These are phyloP conservation scores for Elymnias hypermnestra DNA, from an alignment of 1,140 invertebrate genomes.

Conservation along the genomic window DNA sequence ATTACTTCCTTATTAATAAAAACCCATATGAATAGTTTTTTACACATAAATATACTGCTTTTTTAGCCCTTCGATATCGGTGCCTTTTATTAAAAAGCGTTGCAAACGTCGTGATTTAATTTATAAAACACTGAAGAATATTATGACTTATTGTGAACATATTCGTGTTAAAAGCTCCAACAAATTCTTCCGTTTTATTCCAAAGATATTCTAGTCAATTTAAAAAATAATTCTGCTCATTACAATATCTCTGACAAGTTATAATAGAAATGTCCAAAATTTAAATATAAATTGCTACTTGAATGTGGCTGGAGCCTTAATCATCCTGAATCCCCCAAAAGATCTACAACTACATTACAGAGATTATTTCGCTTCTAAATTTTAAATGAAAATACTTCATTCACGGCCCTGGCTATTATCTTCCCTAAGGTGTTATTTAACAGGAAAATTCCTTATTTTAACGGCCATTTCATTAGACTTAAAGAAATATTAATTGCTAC, in stretches of 20 bases:
- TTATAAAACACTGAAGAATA: too few species aligned
- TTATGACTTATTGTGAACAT: too few species aligned
- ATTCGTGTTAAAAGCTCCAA: too few species aligned
- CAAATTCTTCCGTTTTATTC: too few species aligned
- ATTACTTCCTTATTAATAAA: too few species aligned
- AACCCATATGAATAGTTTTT: too few species aligned
- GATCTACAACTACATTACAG: background rate
- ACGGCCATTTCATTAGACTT: background rate
- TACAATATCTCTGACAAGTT: background rate
- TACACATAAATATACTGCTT: too few species aligned
- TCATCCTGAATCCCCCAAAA: background rate
- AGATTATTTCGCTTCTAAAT: conserved; percentile 11
- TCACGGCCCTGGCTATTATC: conserved; percentile 14
- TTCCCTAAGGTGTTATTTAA: conserved; percentile 2
- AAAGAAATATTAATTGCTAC: conserved; percentile 3
- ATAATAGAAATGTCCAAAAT: background rate
- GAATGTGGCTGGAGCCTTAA: background rate
- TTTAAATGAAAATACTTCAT: conserved; percentile 29
- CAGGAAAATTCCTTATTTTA: conserved; percentile 2
- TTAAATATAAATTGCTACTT: background rate
- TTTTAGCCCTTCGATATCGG: too few species aligned
- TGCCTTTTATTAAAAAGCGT: too few species aligned
- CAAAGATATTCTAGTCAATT: too few species aligned
- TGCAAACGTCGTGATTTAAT: too few species aligned
- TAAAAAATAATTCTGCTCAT: too few species aligned